These are phyloP conservation scores for Chrysocyon brachyurus DNA, from an alignment of 2,797 vertebrate species.

Conservation along the genomic window DNA sequence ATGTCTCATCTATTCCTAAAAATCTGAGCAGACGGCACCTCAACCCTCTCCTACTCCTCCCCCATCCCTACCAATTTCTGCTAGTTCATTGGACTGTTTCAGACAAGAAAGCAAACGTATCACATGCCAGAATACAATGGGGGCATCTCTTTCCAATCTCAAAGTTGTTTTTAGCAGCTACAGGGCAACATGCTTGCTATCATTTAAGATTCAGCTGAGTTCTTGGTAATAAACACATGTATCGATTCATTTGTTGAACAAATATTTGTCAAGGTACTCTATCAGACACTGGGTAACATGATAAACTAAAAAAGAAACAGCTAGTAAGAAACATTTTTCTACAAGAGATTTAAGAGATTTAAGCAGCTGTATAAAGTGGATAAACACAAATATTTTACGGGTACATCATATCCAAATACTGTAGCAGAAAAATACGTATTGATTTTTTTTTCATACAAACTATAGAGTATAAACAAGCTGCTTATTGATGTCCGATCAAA, in stretches of 20 bases:
- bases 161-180: background rate
- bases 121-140: background rate
- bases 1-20: conserved; percentile 54
- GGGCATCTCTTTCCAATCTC: background rate
- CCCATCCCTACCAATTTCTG: background rate
- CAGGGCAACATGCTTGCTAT: background rate
- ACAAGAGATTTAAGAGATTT: background rate
- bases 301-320: background rate
- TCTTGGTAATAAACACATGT: conserved; percentile 37
- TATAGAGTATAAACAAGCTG: conserved; percentile 29
- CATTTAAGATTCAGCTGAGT: conserved; percentile 1
- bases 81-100: background rate
- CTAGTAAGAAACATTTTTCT: background rate
- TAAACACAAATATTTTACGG: background rate
- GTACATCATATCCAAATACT: background rate
- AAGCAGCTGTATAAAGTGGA: background rate
- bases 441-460: conserved; percentile 20
- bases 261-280: conserved; percentile 25
- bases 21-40: background rate
- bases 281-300: background rate
- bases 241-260: background rate
- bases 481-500: conserved; percentile 62
- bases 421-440: conserved; percentile 39
- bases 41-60: background rate
- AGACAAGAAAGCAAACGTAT: background rate